Conservation (phyloP, 2,113 vertebrate species). For the Aspidoscelis tigris region DNA sequence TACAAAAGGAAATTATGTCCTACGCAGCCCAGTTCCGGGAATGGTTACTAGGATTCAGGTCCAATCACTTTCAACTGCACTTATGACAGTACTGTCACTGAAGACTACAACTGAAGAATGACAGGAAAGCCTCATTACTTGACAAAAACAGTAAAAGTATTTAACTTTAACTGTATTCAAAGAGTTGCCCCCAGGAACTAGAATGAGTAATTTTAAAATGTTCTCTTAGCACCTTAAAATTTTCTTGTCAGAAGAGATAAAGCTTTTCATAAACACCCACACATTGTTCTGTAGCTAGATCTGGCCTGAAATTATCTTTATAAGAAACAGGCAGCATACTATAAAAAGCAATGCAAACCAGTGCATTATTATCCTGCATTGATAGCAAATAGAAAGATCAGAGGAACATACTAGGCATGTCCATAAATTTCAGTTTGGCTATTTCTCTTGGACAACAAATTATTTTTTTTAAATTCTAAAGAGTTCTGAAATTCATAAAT, state of each 20-base stretch:
- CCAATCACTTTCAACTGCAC: background rate
- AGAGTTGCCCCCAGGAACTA: background rate
- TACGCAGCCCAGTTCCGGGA: background rate
- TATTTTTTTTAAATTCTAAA: background rate
- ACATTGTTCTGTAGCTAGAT: background rate
- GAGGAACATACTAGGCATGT: background rate
- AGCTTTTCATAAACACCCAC: background rate
- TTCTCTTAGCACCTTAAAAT: background rate
- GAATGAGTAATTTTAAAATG: conserved; percentile 12
- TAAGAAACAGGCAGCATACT: background rate
- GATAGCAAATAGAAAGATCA: background rate
- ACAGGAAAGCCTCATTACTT: background rate
- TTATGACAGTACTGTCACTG: background rate
- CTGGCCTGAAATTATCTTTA: background rate
- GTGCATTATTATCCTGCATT: background rate
- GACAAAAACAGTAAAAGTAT: background rate
- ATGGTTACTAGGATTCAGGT: background rate
- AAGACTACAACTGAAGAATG: background rate
- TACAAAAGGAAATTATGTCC: background rate
- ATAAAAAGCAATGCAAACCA: background rate
- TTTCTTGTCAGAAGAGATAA: background rate
- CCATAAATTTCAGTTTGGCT: background rate
- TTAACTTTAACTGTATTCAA: background rate
- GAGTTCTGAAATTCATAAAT: too few relatives aligned
- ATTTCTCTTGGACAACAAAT: background rate